Conservation (phyloP, 2,113 vertebrate genomes). For the Lepisosteus oculatus region DNA sequence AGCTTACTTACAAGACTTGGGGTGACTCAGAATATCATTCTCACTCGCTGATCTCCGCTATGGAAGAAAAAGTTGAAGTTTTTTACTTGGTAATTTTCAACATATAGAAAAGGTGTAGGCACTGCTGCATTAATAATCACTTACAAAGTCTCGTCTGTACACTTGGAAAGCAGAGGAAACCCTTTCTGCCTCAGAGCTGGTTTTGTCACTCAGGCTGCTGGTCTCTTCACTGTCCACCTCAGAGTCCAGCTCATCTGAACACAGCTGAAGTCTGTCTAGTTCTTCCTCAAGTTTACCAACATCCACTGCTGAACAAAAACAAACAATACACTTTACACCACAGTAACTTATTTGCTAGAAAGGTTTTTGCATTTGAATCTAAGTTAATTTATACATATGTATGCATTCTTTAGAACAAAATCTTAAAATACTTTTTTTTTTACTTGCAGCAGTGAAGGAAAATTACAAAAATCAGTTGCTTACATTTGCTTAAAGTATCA, state of each 20-base stretch:
- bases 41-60: slow-evolving; percentile 52
- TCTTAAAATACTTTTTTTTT: too few species aligned
- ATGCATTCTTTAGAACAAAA: too few species aligned
- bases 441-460: too few species aligned
- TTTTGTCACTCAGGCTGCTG: slow-evolving; percentile 20
- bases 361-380: neutral
- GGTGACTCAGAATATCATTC: slow-evolving; percentile 42
- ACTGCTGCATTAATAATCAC: neutral
- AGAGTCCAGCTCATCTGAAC: slow-evolving; percentile 11
- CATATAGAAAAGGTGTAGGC: neutral
- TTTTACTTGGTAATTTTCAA: neutral
- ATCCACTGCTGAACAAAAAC: slow-evolving; percentile 25
- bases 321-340: neutral
- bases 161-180: slow-evolving; percentile 39
- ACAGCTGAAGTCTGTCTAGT: slow-evolving; percentile 40
- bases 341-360: neutral
- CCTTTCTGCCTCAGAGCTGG: slow-evolving; percentile 26
- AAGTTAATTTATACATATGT: too few species aligned
- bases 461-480: too few species aligned
- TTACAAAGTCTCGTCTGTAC: slow-evolving; percentile 52
- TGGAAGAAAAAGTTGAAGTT: neutral
- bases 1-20: slow-evolving; percentile 65
- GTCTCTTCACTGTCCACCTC: slow-evolving; percentile 38
- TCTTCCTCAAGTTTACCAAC: slow-evolving; percentile 50
- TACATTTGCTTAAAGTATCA: too few species aligned